A percentile compares a stretch with the other conserved stretches of the same genome.
Conservation (phyloP, 2,113 vertebrate species). For the Platycercus adscitus region DNA sequence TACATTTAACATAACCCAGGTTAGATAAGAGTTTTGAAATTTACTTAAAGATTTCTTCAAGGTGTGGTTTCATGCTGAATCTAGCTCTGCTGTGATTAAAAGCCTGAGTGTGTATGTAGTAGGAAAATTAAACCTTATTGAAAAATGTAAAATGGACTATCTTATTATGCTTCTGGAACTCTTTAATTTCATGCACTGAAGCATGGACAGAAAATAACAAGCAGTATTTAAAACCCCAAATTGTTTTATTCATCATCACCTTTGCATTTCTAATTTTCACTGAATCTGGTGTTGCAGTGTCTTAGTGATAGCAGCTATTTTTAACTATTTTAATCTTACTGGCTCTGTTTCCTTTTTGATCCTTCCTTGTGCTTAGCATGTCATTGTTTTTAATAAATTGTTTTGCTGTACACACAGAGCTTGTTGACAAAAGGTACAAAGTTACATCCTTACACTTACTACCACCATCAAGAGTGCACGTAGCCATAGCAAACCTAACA, state of each 20-base stretch:
- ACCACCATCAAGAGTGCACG: fast-evolving
- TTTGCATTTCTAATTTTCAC: neutral
- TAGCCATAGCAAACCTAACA: neutral
- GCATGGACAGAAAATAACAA: neutral
- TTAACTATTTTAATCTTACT: neutral
- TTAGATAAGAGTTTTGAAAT: neutral
- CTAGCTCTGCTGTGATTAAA: neutral
- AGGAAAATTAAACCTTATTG: neutral
- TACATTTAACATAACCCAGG: neutral
- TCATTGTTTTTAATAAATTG: neutral
- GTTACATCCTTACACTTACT: neutral
- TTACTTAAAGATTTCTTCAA: neutral
- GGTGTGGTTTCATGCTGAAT: neutral
- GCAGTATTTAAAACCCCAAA: neutral
- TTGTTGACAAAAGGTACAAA: neutral
- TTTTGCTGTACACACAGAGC: neutral
- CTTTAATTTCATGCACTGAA: neutral
- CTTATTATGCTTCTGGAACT: neutral
- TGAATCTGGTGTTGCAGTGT: neutral
- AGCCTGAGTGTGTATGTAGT: neutral
- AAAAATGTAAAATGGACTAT: neutral
- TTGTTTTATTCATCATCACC: neutral
- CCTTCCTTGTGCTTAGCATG: neutral
- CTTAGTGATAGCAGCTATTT: neutral
- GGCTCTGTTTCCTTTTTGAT: neutral